Base-by-base conservation (phyloP, 2,797 vertebrate genomes). In the Mus spretus region DNA sequence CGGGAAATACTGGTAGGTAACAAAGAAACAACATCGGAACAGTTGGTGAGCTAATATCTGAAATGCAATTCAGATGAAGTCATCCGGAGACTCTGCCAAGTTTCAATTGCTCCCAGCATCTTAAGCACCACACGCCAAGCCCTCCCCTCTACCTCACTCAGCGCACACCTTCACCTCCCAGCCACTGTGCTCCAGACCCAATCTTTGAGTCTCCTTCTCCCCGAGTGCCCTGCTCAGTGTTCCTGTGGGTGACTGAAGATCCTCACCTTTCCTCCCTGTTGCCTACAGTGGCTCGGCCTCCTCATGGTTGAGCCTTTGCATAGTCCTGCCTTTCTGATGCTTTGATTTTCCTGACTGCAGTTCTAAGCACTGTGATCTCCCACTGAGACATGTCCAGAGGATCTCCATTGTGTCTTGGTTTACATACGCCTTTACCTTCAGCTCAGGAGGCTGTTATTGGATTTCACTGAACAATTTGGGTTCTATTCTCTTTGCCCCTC, bases 21-120 rank as follows among this genome's bases (percentile, higher is more conserved):
- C 95, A 97, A 91, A 95, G 96, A 97, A 93, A 96, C 75, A 77
- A 96, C 92, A 28, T 94, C 28, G 15, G 93, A 97, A 94, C 88
- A 91, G 70, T 96, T 97, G 97, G 95, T 70, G 89, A 79, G 59
- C 95, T 97, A 96, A 96, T 96, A 98, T 96, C 90, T 97, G 93
- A 96, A 94, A 96, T 97, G 91, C 93, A 98, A 96, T 96, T 97
- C 94, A 57, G 96, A 96, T 97, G 97, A 96, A 96, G 96, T 97
- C 97, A 96, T 95, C 57, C 70, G 85, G 78, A 79, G 67, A 65
- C 47, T 89, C 93, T 96, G 97, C 97, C 97, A 97, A 95, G 83
- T 97, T 96, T 91, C 97, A 93, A 57, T 95, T 95, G 96, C 97
- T 97, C 96, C 95, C 96, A 96, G 95, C 97, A 78, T 97, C 95